Conservation (phyloP, 2,113 vertebrate species). For the Tetrao urogallus region DNA sequence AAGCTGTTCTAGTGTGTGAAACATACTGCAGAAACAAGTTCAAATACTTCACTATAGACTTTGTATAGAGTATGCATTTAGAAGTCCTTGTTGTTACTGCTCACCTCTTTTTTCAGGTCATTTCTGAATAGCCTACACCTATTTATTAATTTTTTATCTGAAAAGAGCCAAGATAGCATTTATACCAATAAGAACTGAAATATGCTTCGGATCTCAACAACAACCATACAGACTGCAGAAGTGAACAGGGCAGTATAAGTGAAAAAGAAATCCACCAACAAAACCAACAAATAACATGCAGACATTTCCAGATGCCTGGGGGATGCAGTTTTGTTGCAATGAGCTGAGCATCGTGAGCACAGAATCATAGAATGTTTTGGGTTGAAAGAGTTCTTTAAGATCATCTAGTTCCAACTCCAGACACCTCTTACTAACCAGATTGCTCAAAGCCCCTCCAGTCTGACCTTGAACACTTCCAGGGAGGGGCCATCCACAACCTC, state of each 20-base stretch:
- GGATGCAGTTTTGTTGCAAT: fast-evolving
- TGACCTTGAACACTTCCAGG: too few species aligned
- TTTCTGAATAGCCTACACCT: not conserved
- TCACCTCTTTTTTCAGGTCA: not conserved
- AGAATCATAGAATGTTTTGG: too few species aligned
- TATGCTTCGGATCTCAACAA: not conserved
- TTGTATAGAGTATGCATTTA: not conserved
- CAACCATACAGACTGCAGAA: not conserved
- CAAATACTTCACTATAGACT: not conserved
- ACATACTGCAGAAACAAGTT: not conserved
- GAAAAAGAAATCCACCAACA: not conserved
- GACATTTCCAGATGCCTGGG: fast-evolving
- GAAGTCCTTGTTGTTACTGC: not conserved
- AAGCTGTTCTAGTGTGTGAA: not conserved
- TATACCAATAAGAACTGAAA: not conserved
- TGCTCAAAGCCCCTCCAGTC: too few species aligned
- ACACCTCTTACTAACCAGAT: too few species aligned
- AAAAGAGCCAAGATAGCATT: not conserved
- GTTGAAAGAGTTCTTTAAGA: too few species aligned
- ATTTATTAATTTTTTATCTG: not conserved
- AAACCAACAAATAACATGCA: not conserved
- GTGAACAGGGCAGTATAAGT: not conserved
- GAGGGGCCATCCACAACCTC: too few species aligned
- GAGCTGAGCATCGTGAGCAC: not conserved
- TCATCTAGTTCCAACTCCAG: too few species aligned